Percentiles rank a stretch among this genome's conserved stretches.
Conservation (phyloP, 2,797 vertebrate species). For the Orientallactaga sibirica region DNA sequence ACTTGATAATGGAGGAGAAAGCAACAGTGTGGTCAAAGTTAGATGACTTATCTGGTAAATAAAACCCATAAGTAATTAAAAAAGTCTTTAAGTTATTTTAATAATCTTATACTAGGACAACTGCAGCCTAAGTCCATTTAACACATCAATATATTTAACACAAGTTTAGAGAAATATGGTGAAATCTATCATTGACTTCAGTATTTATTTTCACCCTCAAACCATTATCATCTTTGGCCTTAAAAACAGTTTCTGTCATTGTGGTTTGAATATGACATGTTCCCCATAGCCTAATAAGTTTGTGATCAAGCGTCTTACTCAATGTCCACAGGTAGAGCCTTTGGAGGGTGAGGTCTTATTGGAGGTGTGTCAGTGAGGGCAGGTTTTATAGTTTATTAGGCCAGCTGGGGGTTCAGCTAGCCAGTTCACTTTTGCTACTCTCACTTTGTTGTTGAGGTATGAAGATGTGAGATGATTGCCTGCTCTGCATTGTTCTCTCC, state of each 20-base stretch:
- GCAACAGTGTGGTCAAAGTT: neutral
- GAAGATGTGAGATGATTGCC: too few relatives aligned
- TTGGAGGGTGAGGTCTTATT: too few relatives aligned
- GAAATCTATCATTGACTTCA: constrained; percentile 37
- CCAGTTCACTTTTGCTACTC: too few relatives aligned
- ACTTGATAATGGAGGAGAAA: neutral
- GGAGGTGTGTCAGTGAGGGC: too few relatives aligned
- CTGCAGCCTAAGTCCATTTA: neutral
- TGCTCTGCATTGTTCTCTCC: too few relatives aligned
- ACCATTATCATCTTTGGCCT: neutral
- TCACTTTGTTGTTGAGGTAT: too few relatives aligned
- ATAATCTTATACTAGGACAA: neutral
- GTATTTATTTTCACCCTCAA: constrained; percentile 44
- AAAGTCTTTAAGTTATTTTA: constrained; percentile 1
- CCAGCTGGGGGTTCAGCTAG: too few relatives aligned
- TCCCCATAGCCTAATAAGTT: too few relatives aligned
- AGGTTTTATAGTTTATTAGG: too few relatives aligned
- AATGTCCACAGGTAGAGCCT: too few relatives aligned
- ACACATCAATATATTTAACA: constrained; percentile 36
- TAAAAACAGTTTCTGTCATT: constrained; percentile 31
- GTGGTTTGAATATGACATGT: too few relatives aligned
- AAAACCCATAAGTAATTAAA: neutral
- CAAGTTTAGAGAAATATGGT: neutral
- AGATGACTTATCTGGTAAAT: constrained; percentile 28
- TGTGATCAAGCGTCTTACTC: too few relatives aligned